These are phyloP conservation scores for Hypomesus transpacificus DNA, from an alignment of 2,113 vertebrate species.

Conservation along the genomic window DNA sequence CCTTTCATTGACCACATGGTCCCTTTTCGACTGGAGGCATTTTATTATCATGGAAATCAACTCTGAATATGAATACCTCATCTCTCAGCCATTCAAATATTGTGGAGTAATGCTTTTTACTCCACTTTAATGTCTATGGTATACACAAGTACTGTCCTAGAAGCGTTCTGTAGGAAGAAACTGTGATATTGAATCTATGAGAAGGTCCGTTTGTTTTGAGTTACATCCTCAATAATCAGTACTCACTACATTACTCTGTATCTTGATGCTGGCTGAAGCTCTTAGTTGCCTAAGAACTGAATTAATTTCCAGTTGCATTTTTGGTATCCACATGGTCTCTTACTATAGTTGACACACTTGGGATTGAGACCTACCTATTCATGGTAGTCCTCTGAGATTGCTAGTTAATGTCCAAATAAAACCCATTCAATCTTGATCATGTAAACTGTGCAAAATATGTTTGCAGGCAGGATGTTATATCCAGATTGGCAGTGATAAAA, in stretches of 20 bases:
- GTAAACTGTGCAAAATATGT: conserved; percentile 5
- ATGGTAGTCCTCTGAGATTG: not conserved
- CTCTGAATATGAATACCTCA: conserved; percentile 48
- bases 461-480: conserved; percentile 32
- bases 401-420: conserved; percentile 7
- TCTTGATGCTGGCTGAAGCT: too few relatives aligned
- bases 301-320: too few relatives aligned
- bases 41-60: conserved; percentile 86
- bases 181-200: not conserved
- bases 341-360: not conserved
- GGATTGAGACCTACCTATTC: not conserved
- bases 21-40: conserved; percentile 78
- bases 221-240: too few relatives aligned
- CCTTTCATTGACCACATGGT: conserved; percentile 86
- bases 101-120: not conserved
- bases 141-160: not conserved
- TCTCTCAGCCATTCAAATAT: conserved; percentile 33
- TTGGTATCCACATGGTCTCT: not conserved
- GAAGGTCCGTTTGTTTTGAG: not conserved
- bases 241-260: too few relatives aligned
- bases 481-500: conserved; percentile 36
- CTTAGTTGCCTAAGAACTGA: too few relatives aligned
- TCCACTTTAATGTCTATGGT: not conserved
- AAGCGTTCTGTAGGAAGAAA: not conserved
- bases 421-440: not conserved